Base-by-base conservation (phyloP, 2,888 invertebrate species). In the Leptogaster cylindrica region DNA sequence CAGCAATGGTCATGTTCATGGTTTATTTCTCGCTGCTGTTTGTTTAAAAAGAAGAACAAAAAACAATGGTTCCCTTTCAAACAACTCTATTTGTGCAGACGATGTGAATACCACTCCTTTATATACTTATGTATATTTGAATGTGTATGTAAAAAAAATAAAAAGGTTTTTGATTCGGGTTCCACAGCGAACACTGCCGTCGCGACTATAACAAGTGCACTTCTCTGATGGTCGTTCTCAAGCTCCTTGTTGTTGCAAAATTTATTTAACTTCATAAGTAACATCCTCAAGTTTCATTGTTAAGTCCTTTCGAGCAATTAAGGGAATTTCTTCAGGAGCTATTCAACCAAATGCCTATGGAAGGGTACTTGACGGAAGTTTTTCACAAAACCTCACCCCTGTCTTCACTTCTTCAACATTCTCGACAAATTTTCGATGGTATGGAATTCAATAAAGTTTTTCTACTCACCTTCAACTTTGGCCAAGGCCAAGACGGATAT, bases 401-500 rank as follows among this genome's bases (percentile, higher is more conserved):
- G n/a, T n/a, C n/a, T n/a, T n/a, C n/a, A n/a, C n/a, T n/a, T n/a
- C n/a, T n/a, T n/a, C n/a, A n/a, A n/a, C n/a, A n/a, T n/a, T n/a
- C n/a, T n/a, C n/a, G n/a, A n/a, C n/a, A n/a, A n/a, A n/a, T n/a
- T n/a, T n/a, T n/a, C n/a, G n/a, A n/a, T n/a, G n/a, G n/a, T n/a
- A n/a, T n/a, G n/a, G n/a, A n/a, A 48, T 12, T 25, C 10, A n/a
- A 48, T 25, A n/a, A 12, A 2, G 16, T n/a, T n/a, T 4, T 8
- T 12, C 23, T 14, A 76, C 79, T 79, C 73, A 93, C 93, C 96
- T 87, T 96, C 96, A 76, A 97, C 94, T 88, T 93, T 93, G 73
- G 95, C 94, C 89, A 95, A 90, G 3, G 96, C 96, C 71, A 97
- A 84, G 75, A 97, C 93, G 67, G 93, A 93, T 78, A 97, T 96